Evolutionary conservation across 2,797 vertebrate species (phyloP).

Genomic region (Ctenochaetus hawaiiensis): DNA sequence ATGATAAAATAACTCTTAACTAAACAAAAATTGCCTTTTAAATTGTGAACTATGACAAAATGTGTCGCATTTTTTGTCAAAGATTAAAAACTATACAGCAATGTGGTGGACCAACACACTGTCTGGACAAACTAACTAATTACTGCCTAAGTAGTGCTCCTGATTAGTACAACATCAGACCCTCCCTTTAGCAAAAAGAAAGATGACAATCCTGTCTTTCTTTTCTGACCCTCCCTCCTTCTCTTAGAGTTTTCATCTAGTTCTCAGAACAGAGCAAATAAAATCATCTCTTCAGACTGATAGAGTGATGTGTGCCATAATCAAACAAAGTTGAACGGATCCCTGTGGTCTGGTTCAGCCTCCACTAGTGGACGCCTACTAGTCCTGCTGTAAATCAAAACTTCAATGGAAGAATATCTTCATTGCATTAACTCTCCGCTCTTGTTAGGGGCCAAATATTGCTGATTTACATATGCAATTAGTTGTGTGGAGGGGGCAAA

Average conservation of each 20-base stretch:
- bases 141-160: neutral
- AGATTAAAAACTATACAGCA: neutral
- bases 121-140: neutral
- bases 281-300: conserved; percentile 42
- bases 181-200: neutral
- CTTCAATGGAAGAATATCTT: conserved; percentile 47
- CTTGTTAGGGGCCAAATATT: conserved; percentile 60
- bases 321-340: conserved; percentile 24
- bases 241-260: neutral
- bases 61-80: neutral
- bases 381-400: conserved; percentile 52
- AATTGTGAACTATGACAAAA: neutral
- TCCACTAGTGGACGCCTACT: conserved; percentile 50
- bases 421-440: conserved; percentile 56
- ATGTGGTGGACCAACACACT: neutral
- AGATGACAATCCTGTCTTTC: neutral
- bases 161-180: conserved; percentile 5
- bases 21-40: neutral
- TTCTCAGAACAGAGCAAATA: conserved; percentile 17
- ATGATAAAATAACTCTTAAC: too few species aligned
- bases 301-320: conserved; percentile 16
- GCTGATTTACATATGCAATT: conserved; percentile 76
- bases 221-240: neutral
- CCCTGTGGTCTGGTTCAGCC: conserved; percentile 13
- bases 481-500: conserved; percentile 55